These are phyloP conservation scores for Phocides pigmalion DNA, from an alignment of 1,140 invertebrate species.

Conservation along the genomic window DNA sequence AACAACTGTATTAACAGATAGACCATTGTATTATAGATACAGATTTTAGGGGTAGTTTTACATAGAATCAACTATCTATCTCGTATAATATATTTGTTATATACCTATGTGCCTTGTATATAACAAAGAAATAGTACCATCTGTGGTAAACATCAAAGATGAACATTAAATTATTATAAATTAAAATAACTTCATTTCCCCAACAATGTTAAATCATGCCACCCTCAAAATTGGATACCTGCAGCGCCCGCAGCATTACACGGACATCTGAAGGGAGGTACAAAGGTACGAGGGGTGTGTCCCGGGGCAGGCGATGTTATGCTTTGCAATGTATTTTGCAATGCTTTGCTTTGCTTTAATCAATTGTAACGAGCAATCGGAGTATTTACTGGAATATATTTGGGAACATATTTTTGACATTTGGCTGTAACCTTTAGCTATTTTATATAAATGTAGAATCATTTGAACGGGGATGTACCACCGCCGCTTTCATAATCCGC, in stretches of 20 bases:
- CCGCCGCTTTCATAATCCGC: too few relatives aligned
- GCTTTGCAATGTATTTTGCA: too few relatives aligned
- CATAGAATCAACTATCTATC: too few relatives aligned
- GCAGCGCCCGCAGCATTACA: slow-evolving; percentile 27
- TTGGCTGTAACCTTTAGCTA: too few relatives aligned
- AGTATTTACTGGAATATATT: not conserved
- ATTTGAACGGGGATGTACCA: too few relatives aligned
- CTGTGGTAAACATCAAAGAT: slow-evolving; percentile 22
- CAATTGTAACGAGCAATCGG: not conserved
- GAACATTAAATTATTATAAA: slow-evolving; percentile 28
- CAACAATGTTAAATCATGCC: slow-evolving; percentile 15
- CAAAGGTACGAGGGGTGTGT: slow-evolving; percentile 6
- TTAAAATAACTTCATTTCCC: slow-evolving; percentile 1
- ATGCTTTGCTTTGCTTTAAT: not conserved
- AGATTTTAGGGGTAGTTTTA: too few relatives aligned
- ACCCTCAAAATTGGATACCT: slow-evolving; percentile 34
- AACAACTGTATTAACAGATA: too few relatives aligned
- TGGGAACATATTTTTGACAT: too few relatives aligned
- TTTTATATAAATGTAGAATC: too few relatives aligned
- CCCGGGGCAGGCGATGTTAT: slow-evolving; percentile 5
- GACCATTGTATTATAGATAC: too few relatives aligned
- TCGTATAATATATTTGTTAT: too few relatives aligned
- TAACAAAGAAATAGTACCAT: not conserved
- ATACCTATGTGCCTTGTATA: too few relatives aligned
- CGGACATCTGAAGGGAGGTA: slow-evolving; percentile 2